Evolutionary conservation across 1,140 invertebrate genomes (phyloP).

Genomic region (Pseudoatta argentina): DNA sequence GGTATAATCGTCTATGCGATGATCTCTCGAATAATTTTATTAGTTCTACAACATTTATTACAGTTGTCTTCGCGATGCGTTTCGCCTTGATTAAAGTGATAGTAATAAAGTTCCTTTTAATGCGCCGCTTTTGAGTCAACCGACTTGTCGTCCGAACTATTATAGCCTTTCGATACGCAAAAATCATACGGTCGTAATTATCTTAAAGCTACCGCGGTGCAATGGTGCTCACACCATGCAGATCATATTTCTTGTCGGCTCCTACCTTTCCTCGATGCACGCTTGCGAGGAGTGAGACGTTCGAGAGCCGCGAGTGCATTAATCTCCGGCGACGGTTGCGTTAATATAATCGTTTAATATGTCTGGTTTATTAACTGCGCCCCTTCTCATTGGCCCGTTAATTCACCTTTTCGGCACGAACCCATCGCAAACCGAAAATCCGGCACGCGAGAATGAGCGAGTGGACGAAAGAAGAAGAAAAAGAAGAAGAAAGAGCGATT

Average conservation of each 20-base stretch:
- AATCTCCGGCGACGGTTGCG: constrained; percentile 80
- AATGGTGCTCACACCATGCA: constrained; percentile 69
- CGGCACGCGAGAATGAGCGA: constrained; percentile 13
- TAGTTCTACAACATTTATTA: constrained; percentile 11
- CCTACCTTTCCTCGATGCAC: constrained; percentile 66
- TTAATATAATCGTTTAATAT: constrained; percentile 84
- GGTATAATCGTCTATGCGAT: not conserved
- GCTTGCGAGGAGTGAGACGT: constrained; percentile 71
- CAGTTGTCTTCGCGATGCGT: constrained; percentile 36
- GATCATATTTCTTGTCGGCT: constrained; percentile 79
- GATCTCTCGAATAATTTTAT: not conserved
- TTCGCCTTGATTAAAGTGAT: constrained; percentile 56
- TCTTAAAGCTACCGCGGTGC: constrained; percentile 72
- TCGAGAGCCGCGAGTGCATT: constrained; percentile 75
- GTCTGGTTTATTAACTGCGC: constrained; percentile 81
- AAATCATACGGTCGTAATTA: constrained; percentile 76
- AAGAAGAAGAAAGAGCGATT: not conserved
- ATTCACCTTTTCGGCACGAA: constrained; percentile 67
- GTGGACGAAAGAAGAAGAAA: not conserved
- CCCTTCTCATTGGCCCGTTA: constrained; percentile 73
- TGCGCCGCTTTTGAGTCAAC: constrained; percentile 14
- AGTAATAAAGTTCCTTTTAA: constrained; percentile 57
- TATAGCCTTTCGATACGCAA: constrained; percentile 71
- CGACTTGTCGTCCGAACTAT: constrained; percentile 36
- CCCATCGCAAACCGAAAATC: constrained; percentile 63